Base-by-base conservation (phyloP, 2,888 invertebrate genomes). In the Gisinianus flammeolus region DNA sequence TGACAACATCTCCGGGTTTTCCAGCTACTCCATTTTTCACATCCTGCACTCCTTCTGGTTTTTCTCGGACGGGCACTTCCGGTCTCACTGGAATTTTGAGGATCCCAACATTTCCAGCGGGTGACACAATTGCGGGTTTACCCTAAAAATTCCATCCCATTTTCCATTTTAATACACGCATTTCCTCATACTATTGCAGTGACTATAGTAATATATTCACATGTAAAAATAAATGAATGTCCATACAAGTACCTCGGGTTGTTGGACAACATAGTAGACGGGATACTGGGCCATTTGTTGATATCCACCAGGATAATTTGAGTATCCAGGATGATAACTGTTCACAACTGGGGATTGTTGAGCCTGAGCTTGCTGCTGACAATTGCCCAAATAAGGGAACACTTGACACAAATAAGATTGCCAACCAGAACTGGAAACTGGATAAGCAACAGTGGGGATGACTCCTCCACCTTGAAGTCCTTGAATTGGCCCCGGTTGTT, bases 231-330 rank as follows among this genome's bases (percentile, higher is more conserved):
- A 8, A 35, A 35, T 35, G 6, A 35, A 35, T 35, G 12, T 30
- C 4, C 6, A 67, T 19, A 67, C 19, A 4, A 44, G 68, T 69
- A 77, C 77, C 16, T 77, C 77, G 16, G 77, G 70, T 24, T 68
- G 44, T 22, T 77, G 77, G 4, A 77, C 71, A 26, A 71, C 58
- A 24, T 77, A 77, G 66, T 77, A 77, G 22, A 77, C 77, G 1
- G 77, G 77, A 71, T 71, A 30, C 28, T 71, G 77, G 10, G 77
- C 71, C 70, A 77, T n/a, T 44, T 70, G 62, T 10, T 26, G 31
- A 52, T 77, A 77, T n/a, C 58, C 72, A 6, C 75, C 75, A 35
- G 68, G 69, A 22, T 71, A 71, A 12, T 71, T 24, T 8, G 35
- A 30, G 30, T 71, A 77, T 22, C 68, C 71, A 44, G 44, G 16